Evolutionary conservation across 1,140 invertebrate species (phyloP).

Genomic region (Centruroides sculpturatus): DNA sequence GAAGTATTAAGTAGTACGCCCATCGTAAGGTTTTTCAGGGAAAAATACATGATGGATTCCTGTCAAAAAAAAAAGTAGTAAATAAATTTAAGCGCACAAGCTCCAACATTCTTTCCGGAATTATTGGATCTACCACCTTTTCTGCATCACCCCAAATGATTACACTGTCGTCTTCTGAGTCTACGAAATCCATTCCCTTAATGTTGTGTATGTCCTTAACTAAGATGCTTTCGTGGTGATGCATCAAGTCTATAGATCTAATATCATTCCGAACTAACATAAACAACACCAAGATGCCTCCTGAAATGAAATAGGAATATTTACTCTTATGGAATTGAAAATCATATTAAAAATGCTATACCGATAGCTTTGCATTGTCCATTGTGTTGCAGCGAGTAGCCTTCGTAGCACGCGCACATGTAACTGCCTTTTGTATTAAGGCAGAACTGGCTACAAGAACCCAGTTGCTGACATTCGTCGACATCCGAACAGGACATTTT

Average conservation of each 20-base stretch:
- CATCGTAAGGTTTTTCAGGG: not conserved
- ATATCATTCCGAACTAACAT: slow-evolving; percentile 15
- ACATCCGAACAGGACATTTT: slow-evolving; percentile 72
- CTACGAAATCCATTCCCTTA: slow-evolving; percentile 14
- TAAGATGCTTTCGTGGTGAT: not conserved
- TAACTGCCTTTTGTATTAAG: slow-evolving; percentile 77
- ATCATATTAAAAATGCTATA: slow-evolving; percentile 7
- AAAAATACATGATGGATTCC: not conserved
- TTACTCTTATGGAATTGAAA: not conserved
- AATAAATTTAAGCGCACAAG: not conserved
- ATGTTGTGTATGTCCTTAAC: not conserved
- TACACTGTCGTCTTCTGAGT: not conserved
- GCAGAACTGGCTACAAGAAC: slow-evolving; percentile 81
- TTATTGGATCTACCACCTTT: not conserved
- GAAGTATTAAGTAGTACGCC: not conserved
- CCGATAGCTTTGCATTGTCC: slow-evolving; percentile 55
- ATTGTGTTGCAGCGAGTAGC: slow-evolving; percentile 67
- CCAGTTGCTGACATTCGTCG: slow-evolving; percentile 65
- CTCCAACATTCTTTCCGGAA: not conserved
- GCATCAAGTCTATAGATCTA: slow-evolving; percentile 7
- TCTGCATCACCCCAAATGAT: slow-evolving; percentile 11
- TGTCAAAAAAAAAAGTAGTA: not conserved
- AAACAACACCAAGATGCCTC: not conserved
- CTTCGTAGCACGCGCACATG: slow-evolving; percentile 76
- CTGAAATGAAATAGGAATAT: not conserved